Base-by-base conservation (phyloP, 2,113 vertebrate species). In the Columba livia region DNA sequence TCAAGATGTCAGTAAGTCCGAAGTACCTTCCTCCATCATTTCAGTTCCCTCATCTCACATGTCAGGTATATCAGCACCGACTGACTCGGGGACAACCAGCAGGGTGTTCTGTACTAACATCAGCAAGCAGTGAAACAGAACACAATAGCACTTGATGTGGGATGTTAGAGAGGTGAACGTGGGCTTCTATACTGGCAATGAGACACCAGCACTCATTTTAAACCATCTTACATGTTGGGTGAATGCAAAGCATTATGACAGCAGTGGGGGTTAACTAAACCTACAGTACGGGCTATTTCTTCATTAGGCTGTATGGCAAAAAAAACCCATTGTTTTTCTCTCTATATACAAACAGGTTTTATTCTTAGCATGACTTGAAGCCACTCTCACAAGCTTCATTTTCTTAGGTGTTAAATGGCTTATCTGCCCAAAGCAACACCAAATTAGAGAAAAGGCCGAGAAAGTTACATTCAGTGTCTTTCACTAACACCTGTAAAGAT, bases 61-160 rank as follows among this genome's bases (percentile, higher is more conserved):
- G 42, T 44, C 42, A 44, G 42, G 42, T 44, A 44, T 44, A 44
- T 44, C 42, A 15, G 42, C 21, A 56, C 8, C 0, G 0, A 28
- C 2, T 20, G 65, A 34, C 19, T 34, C 48, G 0, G 29, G 12
- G 29, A 10, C 32, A 47, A 38, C 0, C 2, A 34, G 20, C 19
- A 65, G 9, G 6, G 16, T 17, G 12, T 9, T 61, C 58, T 48
- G 17, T 2, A 48, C n/a, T 79, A 81, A 50, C 34, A 10, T 1
- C 17, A 69, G 26, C 44, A 69, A 21, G 24, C 11, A 65, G 26
- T 3, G n/a, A 69, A 89, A 64, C 2, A 6, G 60, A 78, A 28
- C 29, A 80, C 38, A 70, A 4, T 1, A 70, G 51, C 20, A 11
- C 6, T 40, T 32, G 28, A 80, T 28, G 29, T 44, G 32, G 29